Evolutionary conservation across 2,888 invertebrate species (phyloP).

Genomic region (Sylvicola fuscatus): DNA sequence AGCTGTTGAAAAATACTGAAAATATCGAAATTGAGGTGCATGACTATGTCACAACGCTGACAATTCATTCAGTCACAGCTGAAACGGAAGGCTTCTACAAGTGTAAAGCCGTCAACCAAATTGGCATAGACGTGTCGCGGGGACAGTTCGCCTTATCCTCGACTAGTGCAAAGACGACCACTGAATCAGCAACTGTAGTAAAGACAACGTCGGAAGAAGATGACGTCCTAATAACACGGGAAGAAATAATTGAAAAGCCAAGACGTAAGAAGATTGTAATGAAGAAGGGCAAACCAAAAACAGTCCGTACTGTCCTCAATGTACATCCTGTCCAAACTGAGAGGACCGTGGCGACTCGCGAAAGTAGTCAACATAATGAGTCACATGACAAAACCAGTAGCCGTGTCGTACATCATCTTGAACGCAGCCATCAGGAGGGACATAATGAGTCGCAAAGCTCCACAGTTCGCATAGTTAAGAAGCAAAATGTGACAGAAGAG

Average conservation of each 20-base stretch:
- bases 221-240: too few species aligned
- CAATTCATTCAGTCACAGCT: constrained; percentile 38
- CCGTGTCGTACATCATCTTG: constrained; percentile 11
- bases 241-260: not conserved
- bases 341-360: too few species aligned
- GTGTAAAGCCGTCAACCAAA: constrained; percentile 71
- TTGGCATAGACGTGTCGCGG: constrained; percentile 60
- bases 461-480: constrained; percentile 12
- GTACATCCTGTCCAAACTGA: too few species aligned
- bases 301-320: too few species aligned
- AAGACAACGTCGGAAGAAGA: not conserved
- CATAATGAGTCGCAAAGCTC: constrained; percentile 7
- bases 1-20: constrained; percentile 52
- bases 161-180: constrained; percentile 1
- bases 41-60: constrained; percentile 49
- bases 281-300: not conserved
- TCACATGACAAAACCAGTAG: constrained; percentile 12
- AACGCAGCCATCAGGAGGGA: too few species aligned
- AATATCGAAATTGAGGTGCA: constrained; percentile 44
- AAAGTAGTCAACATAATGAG: not conserved
- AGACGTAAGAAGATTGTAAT: not conserved
- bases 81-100: constrained; percentile 56
- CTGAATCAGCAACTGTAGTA: not conserved
- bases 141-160: constrained; percentile 51
- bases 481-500: constrained; percentile 14